Conservation (phyloP, 2,113 vertebrate species). For the Prochilodus magdalenae region DNA sequence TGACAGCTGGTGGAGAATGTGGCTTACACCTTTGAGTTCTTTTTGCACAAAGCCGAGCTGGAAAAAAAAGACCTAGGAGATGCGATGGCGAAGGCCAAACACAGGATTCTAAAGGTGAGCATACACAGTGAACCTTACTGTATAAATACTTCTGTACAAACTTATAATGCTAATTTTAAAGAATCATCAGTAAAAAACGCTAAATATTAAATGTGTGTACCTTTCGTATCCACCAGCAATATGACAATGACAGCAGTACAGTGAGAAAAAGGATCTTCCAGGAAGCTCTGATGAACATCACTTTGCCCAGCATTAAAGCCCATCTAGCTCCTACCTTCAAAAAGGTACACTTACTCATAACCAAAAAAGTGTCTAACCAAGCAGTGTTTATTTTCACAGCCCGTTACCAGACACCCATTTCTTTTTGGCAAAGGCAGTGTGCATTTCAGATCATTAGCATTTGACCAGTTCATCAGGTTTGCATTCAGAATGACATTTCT, state of each 20-base stretch:
- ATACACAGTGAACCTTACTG: no score
- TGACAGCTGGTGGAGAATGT: slow-evolving; percentile 87
- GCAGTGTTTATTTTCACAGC: no score
- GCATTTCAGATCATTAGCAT: no score
- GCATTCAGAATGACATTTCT: no score
- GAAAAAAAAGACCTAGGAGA: slow-evolving; percentile 66
- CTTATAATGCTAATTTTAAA: no score
- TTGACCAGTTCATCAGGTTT: no score
- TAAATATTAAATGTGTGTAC: background rate
- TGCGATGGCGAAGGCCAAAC: slow-evolving; percentile 84
- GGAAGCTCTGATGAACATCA: slow-evolving; percentile 87
- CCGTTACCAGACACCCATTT: no score
- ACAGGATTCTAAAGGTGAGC: slow-evolving; percentile 76
- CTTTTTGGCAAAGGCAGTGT: no score
- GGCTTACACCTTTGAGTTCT: slow-evolving; percentile 84
- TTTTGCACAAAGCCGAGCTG: slow-evolving; percentile 77
- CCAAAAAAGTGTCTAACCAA: no score
- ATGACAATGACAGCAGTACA: slow-evolving; percentile 92
- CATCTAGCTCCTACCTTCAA: slow-evolving; percentile 82
- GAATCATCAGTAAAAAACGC: background rate
- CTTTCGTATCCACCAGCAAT: slow-evolving; percentile 83
- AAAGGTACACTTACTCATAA: slow-evolving; percentile 71
- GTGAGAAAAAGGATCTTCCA: slow-evolving; percentile 90
- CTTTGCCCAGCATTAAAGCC: slow-evolving; percentile 88
- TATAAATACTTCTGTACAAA: background rate